Evolutionary conservation across 2,797 vertebrate species (phyloP).

Genomic region (Eulemur albifrons): DNA sequence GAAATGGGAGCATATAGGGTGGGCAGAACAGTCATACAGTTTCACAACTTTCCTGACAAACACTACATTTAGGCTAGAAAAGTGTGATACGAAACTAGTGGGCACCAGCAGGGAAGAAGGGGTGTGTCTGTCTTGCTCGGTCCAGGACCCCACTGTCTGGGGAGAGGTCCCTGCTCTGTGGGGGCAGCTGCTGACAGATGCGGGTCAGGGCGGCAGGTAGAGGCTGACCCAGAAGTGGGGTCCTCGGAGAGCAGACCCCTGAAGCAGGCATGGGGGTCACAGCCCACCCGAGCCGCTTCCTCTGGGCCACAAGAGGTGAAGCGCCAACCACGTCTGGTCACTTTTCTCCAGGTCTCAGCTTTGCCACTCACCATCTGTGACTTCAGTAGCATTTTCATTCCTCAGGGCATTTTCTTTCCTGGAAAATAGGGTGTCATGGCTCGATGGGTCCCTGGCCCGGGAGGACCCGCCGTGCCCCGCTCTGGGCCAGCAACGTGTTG

Average conservation of each 20-base stretch:
- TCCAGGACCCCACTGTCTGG: not conserved
- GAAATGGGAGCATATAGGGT: not conserved
- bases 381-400: not conserved
- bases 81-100: not conserved
- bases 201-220: no score
- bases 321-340: accelerated
- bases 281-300: accelerated
- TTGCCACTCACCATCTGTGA: not conserved
- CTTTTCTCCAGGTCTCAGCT: not conserved
- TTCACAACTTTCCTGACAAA: not conserved
- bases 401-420: not conserved
- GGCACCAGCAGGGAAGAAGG: not conserved
- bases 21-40: not conserved
- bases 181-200: not conserved
- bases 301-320: not conserved
- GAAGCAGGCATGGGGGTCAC: not conserved
- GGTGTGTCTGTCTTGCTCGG: accelerated
- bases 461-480: accelerated
- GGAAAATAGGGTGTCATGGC: not conserved
- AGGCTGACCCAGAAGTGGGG: not conserved
- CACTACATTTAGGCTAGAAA: not conserved
- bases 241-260: no score
- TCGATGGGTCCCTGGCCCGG: not conserved
- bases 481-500: not conserved
- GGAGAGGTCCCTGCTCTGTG: not conserved